phyloP scores from a whole-genome alignment of 2,113 vertebrate genomes.

The Eretmochelys imbricata region DNA sequence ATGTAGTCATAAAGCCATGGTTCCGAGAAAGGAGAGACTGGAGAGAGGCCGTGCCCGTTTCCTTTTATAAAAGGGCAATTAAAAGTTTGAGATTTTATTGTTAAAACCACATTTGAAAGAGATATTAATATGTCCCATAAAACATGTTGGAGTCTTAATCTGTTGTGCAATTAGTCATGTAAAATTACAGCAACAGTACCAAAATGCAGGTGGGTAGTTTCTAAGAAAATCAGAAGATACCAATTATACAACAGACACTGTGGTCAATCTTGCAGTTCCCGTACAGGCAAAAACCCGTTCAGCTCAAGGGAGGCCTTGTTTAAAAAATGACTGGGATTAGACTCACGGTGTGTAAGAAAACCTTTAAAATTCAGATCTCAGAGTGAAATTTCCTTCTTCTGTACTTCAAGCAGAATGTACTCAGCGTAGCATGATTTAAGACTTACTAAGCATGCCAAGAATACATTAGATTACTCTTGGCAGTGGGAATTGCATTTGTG shows the following conservation, averaged over 20 bases:
- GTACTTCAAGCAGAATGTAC: constrained; percentile 22
- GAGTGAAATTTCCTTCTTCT: background rate
- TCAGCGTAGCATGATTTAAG: constrained; percentile 36
- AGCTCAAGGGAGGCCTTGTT: background rate
- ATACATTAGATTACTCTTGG: constrained; percentile 41
- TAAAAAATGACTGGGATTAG: background rate
- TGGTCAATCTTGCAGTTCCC: constrained; percentile 21
- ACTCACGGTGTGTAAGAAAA: background rate
- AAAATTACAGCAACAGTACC: constrained; percentile 6
- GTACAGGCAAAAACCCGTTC: background rate
- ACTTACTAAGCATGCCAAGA: constrained; percentile 43
- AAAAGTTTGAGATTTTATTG: constrained; percentile 36
- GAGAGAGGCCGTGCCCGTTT: accelerated
- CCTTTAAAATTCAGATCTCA: background rate
- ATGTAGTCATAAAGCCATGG: background rate
- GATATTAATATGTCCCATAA: background rate
- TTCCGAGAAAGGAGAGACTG: background rate
- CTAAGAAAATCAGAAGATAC: constrained; percentile 40
- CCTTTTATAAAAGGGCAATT: background rate
- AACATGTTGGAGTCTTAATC: constrained; percentile 15
- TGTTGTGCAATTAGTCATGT: constrained; percentile 36
- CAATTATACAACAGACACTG: background rate
- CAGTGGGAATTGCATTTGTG: constrained; percentile 56
- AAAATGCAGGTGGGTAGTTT: constrained; percentile 51
- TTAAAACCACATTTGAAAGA: constrained; percentile 2